phyloP scores from a whole-genome alignment of 2,888 invertebrate genomes.

The Epirrhoe alternata region DNA sequence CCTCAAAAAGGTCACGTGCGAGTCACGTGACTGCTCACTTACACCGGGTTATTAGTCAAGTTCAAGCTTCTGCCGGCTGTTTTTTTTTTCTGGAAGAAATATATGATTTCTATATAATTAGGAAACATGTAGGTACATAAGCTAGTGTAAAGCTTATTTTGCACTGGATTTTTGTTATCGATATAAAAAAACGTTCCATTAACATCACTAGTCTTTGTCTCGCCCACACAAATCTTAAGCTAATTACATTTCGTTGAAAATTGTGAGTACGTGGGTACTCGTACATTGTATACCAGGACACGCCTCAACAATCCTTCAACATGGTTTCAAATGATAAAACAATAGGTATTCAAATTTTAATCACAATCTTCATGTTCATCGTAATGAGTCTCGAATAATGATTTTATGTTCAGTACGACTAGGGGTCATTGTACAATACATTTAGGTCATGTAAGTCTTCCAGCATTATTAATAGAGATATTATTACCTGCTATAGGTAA shows the following conservation, averaged over 20 bases:
- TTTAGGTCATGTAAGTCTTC: not conserved
- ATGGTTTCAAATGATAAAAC: conserved; percentile 30
- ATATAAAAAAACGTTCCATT: conserved; percentile 12
- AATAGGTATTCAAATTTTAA: conserved; percentile 40
- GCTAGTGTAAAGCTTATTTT: not conserved
- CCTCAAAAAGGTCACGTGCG: no score
- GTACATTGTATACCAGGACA: conserved; percentile 24
- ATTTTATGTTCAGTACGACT: conserved; percentile 6
- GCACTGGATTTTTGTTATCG: not conserved
- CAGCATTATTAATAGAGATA: no score
- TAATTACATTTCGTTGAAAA: conserved; percentile 26
- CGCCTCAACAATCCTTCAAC: conserved; percentile 34
- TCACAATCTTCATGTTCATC: conserved; percentile 28
- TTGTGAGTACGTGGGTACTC: conserved; percentile 1
- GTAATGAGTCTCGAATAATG: conserved; percentile 31
- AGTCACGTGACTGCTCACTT: no score
- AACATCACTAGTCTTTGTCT: conserved; percentile 26
- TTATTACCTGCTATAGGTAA: no score
- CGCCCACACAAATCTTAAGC: conserved; percentile 24
- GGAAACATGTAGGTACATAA: no score
- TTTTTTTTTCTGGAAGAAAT: no score
- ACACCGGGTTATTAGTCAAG: no score
- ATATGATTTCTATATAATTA: no score
- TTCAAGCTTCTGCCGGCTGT: no score
- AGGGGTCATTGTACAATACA: conserved; percentile 18